phyloP scores from a whole-genome alignment of 30 jellyfish, hydroid and myxozoan species.

The Aurelia aurita region DNA sequence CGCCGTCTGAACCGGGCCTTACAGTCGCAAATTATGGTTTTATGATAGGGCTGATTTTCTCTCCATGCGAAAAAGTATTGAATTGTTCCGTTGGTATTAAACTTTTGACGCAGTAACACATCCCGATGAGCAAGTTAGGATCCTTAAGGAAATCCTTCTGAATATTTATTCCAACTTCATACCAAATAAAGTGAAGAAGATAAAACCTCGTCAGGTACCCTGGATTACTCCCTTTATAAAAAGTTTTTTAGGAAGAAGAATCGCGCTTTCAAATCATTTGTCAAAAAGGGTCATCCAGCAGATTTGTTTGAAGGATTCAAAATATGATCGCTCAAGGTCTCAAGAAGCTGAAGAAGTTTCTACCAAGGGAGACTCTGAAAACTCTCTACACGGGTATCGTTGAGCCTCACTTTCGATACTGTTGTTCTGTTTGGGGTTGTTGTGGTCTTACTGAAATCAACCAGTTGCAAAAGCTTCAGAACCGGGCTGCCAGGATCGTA shows the following conservation, averaged over 20 bases:
- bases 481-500: too few species aligned
- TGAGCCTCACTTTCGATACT: too few species aligned
- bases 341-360: too few species aligned
- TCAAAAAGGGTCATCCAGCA: conserved; percentile 41
- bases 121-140: conserved; percentile 24
- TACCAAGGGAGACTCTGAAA: too few species aligned
- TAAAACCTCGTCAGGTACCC: too few species aligned
- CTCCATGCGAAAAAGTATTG: conserved; percentile 17
- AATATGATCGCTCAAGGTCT: conserved; percentile 16
- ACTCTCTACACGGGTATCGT: too few species aligned
- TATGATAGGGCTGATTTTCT: conserved; percentile 30
- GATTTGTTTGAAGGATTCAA: conserved; percentile 22
- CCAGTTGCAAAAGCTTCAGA: too few species aligned
- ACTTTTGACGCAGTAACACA: background rate
- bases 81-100: conserved; percentile 37
- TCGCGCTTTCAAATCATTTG: conserved; percentile 19
- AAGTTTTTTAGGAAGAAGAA: too few species aligned
- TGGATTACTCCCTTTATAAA: too few species aligned
- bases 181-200: conserved; percentile 28
- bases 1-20: too few species aligned
- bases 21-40: conserved; percentile 41
- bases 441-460: too few species aligned
- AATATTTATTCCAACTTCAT: conserved; percentile 55
- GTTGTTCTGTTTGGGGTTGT: too few species aligned
- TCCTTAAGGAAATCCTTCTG: conserved; percentile 39